Conservation (phyloP, 2,888 invertebrate genomes). For the Calameuta idolon region DNA sequence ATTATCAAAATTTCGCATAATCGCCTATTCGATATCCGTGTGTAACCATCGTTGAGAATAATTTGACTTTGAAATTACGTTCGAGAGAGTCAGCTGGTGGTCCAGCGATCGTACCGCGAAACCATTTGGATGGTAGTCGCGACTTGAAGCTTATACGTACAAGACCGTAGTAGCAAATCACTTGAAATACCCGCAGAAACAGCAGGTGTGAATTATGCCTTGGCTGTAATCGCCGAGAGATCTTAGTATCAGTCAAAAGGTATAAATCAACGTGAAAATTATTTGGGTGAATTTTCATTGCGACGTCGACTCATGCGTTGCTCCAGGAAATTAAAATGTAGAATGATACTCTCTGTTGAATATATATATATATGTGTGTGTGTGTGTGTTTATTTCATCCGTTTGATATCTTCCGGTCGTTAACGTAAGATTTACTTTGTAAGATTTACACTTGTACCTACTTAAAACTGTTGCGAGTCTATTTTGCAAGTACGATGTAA, state of each 20-base stretch:
- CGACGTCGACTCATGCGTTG: background rate
- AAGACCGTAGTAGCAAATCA: background rate
- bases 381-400: background rate
- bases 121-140: background rate
- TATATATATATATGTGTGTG: too few relatives aligned
- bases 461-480: background rate
- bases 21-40: background rate
- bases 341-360: background rate
- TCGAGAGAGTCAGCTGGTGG: background rate
- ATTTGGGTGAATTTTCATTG: background rate
- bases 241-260: too few relatives aligned
- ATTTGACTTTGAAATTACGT: background rate
- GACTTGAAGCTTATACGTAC: background rate
- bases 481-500: background rate
- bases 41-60: background rate
- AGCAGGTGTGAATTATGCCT: background rate
- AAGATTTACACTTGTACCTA: background rate
- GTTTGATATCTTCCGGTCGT: background rate
- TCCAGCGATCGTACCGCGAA: background rate
- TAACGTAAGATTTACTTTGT: background rate
- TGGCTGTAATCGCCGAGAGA: too few relatives aligned
- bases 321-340: background rate
- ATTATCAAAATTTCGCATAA: background rate
- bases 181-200: background rate
- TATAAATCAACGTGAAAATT: background rate